Base-by-base conservation (phyloP, 35 echinoderm and acorn worm genomes). In the Anneissia japonica region DNA sequence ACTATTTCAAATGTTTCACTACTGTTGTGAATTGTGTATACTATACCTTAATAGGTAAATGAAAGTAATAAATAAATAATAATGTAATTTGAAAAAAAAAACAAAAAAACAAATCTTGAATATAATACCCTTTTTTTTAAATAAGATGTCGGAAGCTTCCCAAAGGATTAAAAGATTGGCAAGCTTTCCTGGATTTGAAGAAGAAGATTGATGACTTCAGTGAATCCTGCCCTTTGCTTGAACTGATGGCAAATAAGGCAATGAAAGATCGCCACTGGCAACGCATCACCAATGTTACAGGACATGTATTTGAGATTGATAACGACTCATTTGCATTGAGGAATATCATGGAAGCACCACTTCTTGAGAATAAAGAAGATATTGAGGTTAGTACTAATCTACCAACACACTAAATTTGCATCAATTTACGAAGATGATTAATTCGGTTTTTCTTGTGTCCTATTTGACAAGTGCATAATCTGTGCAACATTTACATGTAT, bases 151-250 rank as follows among this genome's bases (percentile, higher is more conserved):
- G 91, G 12, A 91, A 89, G 39, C 86, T 97, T 29, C 95, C 95
- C 12, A 97, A 97, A 82, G 95, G 84, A 23, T 43, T 97, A 36
- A 93, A 97, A 41, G 91, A 93, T 31, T 97, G 95, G 95, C 91
- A 86, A 74, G 95, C 95, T 43, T 97, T 97, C 75, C 89, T 97
- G 30, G 91, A 97, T 35, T 79, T 97, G 28, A 97, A 97, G 91
- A 90, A 91, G 83, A 97, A 93, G 86, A 97, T 97, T 81, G 95
- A 97, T 91, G 95, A 97, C 89, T 97, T 97, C 89, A 97, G 93
- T 76, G 95, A 97, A 79, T 93, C 95, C 23, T 97, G 95, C 82
- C 95, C 95, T 38, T 83, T 97, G 0, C 85, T 97, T 17, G 95
- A 97, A 56, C 84, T 97, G 74, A 97, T 97, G 95, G 95, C 95